A percentile compares a stretch with the other conserved stretches of the same genome.
Evolutionary conservation across 2,888 invertebrate genomes (phyloP).

Genomic region (Nasonia oneida): DNA sequence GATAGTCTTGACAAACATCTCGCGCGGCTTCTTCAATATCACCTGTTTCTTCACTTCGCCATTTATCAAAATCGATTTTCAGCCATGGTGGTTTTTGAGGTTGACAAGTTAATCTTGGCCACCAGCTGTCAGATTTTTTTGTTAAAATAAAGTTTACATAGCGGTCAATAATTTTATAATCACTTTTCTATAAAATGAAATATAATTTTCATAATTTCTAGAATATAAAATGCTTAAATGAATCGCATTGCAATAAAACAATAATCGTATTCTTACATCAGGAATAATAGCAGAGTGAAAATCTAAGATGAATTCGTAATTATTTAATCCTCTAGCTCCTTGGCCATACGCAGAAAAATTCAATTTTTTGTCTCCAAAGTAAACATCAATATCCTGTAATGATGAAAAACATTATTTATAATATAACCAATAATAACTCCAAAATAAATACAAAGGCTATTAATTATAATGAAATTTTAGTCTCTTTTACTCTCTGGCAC

Average conservation of each 20-base stretch:
- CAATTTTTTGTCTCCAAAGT: slow-evolving; percentile 84
- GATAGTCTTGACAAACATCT: slow-evolving; percentile 89
- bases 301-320: slow-evolving; percentile 87
- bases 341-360: slow-evolving; percentile 87
- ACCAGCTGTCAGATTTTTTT: slow-evolving; percentile 87
- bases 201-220: slow-evolving; percentile 14
- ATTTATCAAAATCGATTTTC: slow-evolving; percentile 95
- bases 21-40: slow-evolving; percentile 82
- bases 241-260: not conserved
- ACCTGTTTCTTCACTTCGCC: slow-evolving; percentile 89
- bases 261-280: slow-evolving; percentile 77
- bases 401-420: slow-evolving; percentile 40
- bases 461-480: too few species aligned
- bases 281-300: slow-evolving; percentile 85
- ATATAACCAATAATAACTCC: slow-evolving; percentile 56
- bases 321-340: slow-evolving; percentile 89
- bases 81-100: slow-evolving; percentile 94
- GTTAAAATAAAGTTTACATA: slow-evolving; percentile 88
- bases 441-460: not conserved
- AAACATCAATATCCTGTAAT: slow-evolving; percentile 84
- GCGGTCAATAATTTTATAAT: slow-evolving; percentile 85
- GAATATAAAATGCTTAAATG: not conserved
- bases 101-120: slow-evolving; percentile 91
- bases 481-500: too few species aligned
- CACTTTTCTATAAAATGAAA: slow-evolving; percentile 79